These are phyloP conservation scores for Pontoporia blainvillei DNA, from an alignment of 2,113 vertebrate genomes.

Conservation along the genomic window DNA sequence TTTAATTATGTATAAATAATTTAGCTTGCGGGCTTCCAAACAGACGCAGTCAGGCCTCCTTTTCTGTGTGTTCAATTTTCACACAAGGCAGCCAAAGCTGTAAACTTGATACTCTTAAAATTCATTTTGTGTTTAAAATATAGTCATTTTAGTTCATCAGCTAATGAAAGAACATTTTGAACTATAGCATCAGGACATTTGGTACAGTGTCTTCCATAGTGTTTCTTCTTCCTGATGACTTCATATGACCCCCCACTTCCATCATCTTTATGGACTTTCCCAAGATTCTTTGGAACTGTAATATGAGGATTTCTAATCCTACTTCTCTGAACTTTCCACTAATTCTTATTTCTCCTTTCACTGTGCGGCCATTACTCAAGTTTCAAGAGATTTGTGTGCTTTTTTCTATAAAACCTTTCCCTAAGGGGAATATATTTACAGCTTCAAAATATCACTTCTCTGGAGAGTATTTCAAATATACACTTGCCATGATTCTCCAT, in stretches of 20 bases:
- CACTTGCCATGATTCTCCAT: not conserved
- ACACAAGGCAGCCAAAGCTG: not conserved
- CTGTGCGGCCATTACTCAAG: not conserved
- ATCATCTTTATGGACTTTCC: not conserved
- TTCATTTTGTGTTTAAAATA: slow-evolving; percentile 1
- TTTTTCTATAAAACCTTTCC: not conserved
- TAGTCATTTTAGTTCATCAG: not conserved
- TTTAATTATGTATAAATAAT: slow-evolving; percentile 61
- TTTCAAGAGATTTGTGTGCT: not conserved
- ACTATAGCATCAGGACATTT: not conserved
- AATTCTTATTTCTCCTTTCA: not conserved
- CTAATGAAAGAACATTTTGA: not conserved
- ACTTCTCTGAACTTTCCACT: not conserved
- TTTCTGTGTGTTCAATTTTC: not conserved
- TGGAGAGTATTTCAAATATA: not conserved
- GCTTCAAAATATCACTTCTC: not conserved
- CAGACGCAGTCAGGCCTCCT: not conserved
- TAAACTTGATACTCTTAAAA: not conserved
- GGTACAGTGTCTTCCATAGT: not conserved
- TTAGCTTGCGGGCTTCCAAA: not conserved
- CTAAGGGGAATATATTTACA: not conserved
- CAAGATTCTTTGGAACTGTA: not conserved
- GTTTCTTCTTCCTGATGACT: not conserved
- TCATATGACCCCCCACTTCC: accelerated
- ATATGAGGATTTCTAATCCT: not conserved